Conservation (phyloP, 2,113 vertebrate species). For the Lethenteron camtschaticum region DNA sequence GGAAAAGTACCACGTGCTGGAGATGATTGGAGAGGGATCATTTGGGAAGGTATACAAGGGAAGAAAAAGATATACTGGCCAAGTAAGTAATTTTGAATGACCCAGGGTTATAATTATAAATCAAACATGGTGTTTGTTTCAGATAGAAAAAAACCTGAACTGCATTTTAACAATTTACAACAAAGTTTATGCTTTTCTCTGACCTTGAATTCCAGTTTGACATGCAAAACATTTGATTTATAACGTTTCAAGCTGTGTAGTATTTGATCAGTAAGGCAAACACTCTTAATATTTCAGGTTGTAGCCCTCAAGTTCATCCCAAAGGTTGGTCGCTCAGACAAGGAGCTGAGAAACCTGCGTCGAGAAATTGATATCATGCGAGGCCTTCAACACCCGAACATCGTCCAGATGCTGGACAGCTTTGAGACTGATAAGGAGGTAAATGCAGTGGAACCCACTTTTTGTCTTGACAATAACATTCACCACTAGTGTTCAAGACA, state of each 20-base stretch:
- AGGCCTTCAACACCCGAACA: constrained; percentile 60
- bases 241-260: too few relatives aligned
- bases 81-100: constrained; percentile 26
- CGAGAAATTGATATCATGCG: constrained; percentile 81
- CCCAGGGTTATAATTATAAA: too few relatives aligned
- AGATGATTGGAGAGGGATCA: constrained; percentile 70
- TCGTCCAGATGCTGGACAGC: constrained; percentile 73
- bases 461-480: neutral
- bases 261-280: too few relatives aligned
- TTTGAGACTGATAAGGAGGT: constrained; percentile 81
- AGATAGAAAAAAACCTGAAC: too few relatives aligned
- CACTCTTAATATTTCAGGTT: constrained; percentile 26
- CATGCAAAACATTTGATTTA: too few relatives aligned
- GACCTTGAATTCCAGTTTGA: too few relatives aligned
- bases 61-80: constrained; percentile 43
- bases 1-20: constrained; percentile 57
- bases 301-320: constrained; percentile 91
- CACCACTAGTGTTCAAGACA: neutral
- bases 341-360: constrained; percentile 54
- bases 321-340: constrained; percentile 58
- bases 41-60: constrained; percentile 81
- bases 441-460: neutral
- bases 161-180: too few relatives aligned
- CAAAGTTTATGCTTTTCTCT: too few relatives aligned
- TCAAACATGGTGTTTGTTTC: too few relatives aligned